Evolutionary conservation across 2,113 vertebrate species (phyloP), one percentile per base, ranked within the genome.

Genomic region (Emydocephalus ijimae): DNA sequence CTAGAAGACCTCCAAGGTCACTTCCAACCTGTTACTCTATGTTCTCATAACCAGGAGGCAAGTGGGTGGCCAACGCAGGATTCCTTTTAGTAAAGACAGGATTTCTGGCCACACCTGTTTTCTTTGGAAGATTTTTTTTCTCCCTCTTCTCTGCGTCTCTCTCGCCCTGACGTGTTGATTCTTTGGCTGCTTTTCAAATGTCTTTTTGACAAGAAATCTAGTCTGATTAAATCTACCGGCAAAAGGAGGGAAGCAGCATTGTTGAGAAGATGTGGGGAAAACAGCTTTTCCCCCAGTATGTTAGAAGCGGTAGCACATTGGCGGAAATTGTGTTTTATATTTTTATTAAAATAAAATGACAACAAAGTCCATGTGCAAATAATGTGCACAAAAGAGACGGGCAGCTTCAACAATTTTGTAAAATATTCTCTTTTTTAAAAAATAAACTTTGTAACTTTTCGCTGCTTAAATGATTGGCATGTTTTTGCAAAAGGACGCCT

Each of bases 31-130:
- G 18, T 34, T 34, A 18, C 15, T 18, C 64, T 69, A 7, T 34
- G 14, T 34, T 69, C 29, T 69, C 29, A 0, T 69, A 69, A 94
- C 89, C 95, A 92, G 96, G 94, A 92, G 94, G 81, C 94, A 50
- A 0, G 0, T 93, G 93, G 94, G 93, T 96, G 92, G 57, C 93
- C 90, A 55, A n/a, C 89, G 91, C 91, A 92, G 91, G 96, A 95
- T 96, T 97, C 92, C 96, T 96, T 94, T 97, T 97, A 97, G 92
- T 61, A 96, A 95, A 93, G 94, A 94, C 94, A 48, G 92, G 93
- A 96, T 96, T 97, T 96, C 59, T 92, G 89, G 92, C 85, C 90
- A 12, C 87, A 91, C 88, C 93, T 94, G 89, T 94, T 26, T 88
- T 90, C 0, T 86, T n/a, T 61, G 52, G 92, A 95, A 93, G 88